Evolutionary conservation across 2,888 invertebrate species (phyloP), one percentile per base, ranked within the genome.

Genomic region (Argynnis bischoffii): DNA sequence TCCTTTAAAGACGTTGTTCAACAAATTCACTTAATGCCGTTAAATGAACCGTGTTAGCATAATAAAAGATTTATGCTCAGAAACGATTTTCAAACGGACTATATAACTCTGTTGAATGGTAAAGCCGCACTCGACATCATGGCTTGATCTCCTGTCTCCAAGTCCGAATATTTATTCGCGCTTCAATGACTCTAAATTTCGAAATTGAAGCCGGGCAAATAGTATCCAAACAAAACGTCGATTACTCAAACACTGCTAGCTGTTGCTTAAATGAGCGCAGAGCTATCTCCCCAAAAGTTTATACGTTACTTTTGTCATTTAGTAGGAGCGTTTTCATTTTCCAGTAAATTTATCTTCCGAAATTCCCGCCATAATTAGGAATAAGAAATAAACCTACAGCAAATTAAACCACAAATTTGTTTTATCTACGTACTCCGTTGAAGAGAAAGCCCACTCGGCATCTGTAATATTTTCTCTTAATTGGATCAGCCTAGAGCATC

Each of bases 1-100:
- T 87, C 88, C 85, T 88, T 89, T 90, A 87, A 90, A 89, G 86
- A 90, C 87, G 87, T 85, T 88, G 90, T 90, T 89, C 89, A 86
- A 90, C 90, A 90, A 90, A 91, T 90, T 90, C 90, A 90, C 90
- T 91, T 90, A 90, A 90, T 88, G 88, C 87, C 81, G 89, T 89
- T 91, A 89, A 92, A 92, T 90, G 91, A 91, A 92, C 90, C 87
- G 89, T 91, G 84, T 81, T 88, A 84, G 86, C 86, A 88, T 90
- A 90, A 90, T 89, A 92, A 92, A 91, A 90, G 91, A 91, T 88
- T 90, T 90, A 86, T 87, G 88, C 86, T 88, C 81, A 84, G 87
- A 89, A 88, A 81, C 87, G 88, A 89, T 91, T 90, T 86, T 81
- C 83, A 77, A 88, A 89, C 81, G 86, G 85, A 83, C 85, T 84